Conservation (phyloP, 1,140 invertebrate species). For the Holotrichia oblita region DNA sequence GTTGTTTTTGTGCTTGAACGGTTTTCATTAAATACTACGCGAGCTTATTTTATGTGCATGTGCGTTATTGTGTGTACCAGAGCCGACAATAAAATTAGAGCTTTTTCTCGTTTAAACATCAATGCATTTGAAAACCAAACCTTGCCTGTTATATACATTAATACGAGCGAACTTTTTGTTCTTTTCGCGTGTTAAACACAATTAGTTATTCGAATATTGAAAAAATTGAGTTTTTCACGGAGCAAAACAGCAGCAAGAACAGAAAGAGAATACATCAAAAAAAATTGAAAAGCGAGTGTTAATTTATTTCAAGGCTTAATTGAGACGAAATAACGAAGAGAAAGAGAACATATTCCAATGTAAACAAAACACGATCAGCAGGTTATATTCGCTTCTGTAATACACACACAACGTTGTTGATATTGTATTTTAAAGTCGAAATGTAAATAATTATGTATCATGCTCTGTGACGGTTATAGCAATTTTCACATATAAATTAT, state of each 20-base stretch:
- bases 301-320: constrained; percentile 25
- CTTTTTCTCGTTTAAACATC: not conserved
- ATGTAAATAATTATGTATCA: constrained; percentile 7
- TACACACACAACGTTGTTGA: not conserved
- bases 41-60: constrained; percentile 19
- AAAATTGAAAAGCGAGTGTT: not conserved
- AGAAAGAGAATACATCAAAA: not conserved
- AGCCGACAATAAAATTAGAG: not conserved
- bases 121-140: no score
- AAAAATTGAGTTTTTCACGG: constrained; percentile 9
- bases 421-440: not conserved
- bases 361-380: not conserved
- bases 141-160: not conserved
- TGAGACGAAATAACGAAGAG: not conserved
- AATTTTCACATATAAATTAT: not conserved
- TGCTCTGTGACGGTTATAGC: not conserved
- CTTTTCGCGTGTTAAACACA: not conserved
- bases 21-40: not conserved
- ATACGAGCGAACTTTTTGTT: not conserved
- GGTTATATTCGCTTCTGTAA: not conserved
- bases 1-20: constrained; percentile 25
- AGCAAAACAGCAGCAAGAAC: constrained; percentile 2
- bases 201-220: not conserved
- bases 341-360: not conserved
- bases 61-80: not conserved